Evolutionary conservation across 2,797 vertebrate genomes (phyloP).

Genomic region (Lithobates sylvaticus): DNA sequence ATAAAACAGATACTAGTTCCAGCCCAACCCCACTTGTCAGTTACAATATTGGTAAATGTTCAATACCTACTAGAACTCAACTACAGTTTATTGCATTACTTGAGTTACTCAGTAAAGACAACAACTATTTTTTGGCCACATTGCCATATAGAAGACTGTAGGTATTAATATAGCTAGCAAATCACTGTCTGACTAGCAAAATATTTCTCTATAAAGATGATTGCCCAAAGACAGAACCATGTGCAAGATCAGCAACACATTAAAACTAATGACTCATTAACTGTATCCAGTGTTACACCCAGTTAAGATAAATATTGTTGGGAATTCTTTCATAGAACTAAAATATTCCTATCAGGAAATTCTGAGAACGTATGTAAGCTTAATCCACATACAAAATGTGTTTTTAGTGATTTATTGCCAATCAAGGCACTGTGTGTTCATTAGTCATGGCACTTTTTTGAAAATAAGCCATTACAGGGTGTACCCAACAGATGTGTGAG

Average conservation of each 20-base stretch:
- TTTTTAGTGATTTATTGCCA: background rate
- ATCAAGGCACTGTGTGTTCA: background rate
- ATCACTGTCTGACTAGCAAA: no score
- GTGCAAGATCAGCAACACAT: background rate
- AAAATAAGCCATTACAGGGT: background rate
- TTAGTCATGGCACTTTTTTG: background rate
- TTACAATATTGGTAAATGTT: no score
- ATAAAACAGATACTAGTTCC: no score
- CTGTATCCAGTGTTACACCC: background rate
- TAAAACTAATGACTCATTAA: background rate
- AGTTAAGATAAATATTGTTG: background rate
- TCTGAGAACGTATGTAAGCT: background rate
- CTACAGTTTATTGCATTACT: no score
- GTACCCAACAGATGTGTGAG: slow-evolving; percentile 4
- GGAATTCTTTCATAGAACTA: background rate
- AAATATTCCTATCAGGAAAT: background rate
- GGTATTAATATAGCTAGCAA: no score
- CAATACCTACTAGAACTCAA: no score
- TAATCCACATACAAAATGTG: background rate
- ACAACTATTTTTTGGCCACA: no score
- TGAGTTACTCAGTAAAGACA: no score
- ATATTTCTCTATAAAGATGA: background rate
- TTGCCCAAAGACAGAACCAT: background rate
- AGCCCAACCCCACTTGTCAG: no score
- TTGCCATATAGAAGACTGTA: no score